Evolutionary conservation across 2,113 vertebrate species (phyloP), one percentile per base, ranked within the genome.

Genomic region (Cranoglanis bouderius): DNA sequence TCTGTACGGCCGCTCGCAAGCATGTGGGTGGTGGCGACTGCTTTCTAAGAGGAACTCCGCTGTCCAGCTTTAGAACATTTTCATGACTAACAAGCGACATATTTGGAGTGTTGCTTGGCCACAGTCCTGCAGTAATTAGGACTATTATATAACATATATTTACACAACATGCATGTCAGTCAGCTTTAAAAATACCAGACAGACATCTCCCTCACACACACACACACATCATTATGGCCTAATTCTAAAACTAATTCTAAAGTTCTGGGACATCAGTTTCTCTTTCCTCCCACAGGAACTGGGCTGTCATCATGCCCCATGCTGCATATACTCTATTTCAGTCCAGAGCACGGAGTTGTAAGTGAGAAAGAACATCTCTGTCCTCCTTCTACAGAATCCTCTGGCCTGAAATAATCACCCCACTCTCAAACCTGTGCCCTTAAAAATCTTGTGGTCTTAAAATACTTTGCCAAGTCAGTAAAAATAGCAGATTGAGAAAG

Each of bases 261-360:
- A 80, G 80, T 90, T 88, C 78, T 91, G 81, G 90, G 90, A 92
- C 82, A 88, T 43, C 63, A 43, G 82, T 77, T 51, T 84, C 67
- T 85, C 32, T 75, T 88, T 85, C 63, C 65, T 87, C 81, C 26
- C 82, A 87, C 84, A 88, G 84, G 88, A 82, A 84, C 74, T 40
- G 35, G 61, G 13, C 53, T 85, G 82, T 87, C 85, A 86, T 87
- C 12, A 51, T 89, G 85, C 77, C 86, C 67, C 59, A 59, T 35
- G 29, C 84, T 67, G 85, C 46, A 88, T 80, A 82, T 88, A 75
- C 82, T 78, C 88, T 91, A 90, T 91, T 89, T 90, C 84, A 86
- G 78, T 90, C 81, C 84, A 87, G 78, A 61, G 87, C 59, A 63
- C 55, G 38, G 83, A 81, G 86, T 46, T 74, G 72, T 89, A 82